Evolutionary conservation across 1,140 invertebrate genomes (phyloP), one percentile per base, ranked within the genome.

Genomic region (Ceratoteleas bidentatus): DNA sequence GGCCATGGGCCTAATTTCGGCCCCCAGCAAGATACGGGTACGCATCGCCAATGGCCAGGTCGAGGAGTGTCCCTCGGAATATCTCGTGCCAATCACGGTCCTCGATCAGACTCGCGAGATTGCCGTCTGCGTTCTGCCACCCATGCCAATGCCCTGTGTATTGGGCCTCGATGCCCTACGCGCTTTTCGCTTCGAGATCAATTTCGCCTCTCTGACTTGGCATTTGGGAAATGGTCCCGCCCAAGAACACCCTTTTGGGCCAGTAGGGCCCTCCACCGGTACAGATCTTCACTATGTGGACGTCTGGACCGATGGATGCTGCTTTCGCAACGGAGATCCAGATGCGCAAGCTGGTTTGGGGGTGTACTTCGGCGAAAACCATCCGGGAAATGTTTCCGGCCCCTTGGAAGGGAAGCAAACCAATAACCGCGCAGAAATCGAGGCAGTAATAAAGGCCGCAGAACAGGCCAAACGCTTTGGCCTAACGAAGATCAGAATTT

Each of bases 251-350:
- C 8, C 38, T 40, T 40, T 11, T 45, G 13, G 24, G 24, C 24
- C 24, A 24, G 24, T 24, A 43, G 40, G 2, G 40, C 40, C 1
- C 1, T 43, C 40, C 6, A 6, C 2, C n/a, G 40, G 6, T 6
- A 1, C n/a, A 6, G 40, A 24, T 24, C 24, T 24, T 4, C 24
- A 24, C 24, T 24, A 24, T 4, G 10, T 50, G 14, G 53, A 74
- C 10, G 53, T 74, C 3, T 74, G 61, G 52, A 65, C 61, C 0
- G 60, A 74, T 15, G 58, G 69, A 0, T 58, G 58, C 6, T 73
- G 58, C 7, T 6, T 34, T 6, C 34, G 49, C 11, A 73, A 73
- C 11, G 69, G 69, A 2, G 11, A 5, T 0, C 2, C 40, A 0
- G n/a, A 6, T 0, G 57, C 69, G 7, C 7, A 9, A 0, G 57